Conservation (phyloP, 2,888 invertebrate species). For the Drosophila emarginata region DNA sequence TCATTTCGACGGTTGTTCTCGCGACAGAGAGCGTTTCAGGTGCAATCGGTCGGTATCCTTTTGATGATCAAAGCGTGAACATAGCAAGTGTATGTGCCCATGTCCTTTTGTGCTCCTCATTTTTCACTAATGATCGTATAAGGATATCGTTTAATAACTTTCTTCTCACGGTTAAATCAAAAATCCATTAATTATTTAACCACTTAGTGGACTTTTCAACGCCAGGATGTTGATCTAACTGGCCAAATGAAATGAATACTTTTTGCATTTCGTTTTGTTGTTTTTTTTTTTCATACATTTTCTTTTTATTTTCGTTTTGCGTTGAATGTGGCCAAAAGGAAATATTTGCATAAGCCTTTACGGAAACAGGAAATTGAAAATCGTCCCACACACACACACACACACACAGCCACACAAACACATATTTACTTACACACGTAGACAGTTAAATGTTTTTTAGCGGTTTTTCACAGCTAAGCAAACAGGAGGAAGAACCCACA, state of each 20-base stretch:
- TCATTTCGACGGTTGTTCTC: slow-evolving; percentile 22
- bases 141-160: not conserved
- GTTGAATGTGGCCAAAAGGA: not conserved
- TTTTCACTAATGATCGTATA: slow-evolving; percentile 47
- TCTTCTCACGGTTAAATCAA: slow-evolving; percentile 38
- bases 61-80: slow-evolving; percentile 21
- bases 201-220: not conserved
- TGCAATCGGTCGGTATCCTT: slow-evolving; percentile 38
- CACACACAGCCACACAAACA: too few species aligned
- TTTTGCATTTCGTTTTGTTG: not conserved
- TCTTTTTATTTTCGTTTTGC: too few species aligned
- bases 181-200: slow-evolving; percentile 9
- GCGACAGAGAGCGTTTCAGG: slow-evolving; percentile 26
- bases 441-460: slow-evolving; percentile 6
- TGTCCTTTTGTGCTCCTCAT: slow-evolving; percentile 43
- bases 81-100: slow-evolving; percentile 35
- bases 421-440: not conserved
- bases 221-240: slow-evolving; percentile 17
- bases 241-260: not conserved
- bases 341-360: slow-evolving; percentile 8
- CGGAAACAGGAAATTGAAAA: slow-evolving; percentile 16
- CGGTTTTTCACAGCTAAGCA: slow-evolving; percentile 12
- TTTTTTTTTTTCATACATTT: too few species aligned
- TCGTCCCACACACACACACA: not conserved
- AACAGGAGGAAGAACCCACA: slow-evolving; percentile 45